Evolutionary conservation across 2,797 vertebrate species (phyloP), one percentile per base, ranked within the genome.

Genomic region (Xyrichtys novacula): DNA sequence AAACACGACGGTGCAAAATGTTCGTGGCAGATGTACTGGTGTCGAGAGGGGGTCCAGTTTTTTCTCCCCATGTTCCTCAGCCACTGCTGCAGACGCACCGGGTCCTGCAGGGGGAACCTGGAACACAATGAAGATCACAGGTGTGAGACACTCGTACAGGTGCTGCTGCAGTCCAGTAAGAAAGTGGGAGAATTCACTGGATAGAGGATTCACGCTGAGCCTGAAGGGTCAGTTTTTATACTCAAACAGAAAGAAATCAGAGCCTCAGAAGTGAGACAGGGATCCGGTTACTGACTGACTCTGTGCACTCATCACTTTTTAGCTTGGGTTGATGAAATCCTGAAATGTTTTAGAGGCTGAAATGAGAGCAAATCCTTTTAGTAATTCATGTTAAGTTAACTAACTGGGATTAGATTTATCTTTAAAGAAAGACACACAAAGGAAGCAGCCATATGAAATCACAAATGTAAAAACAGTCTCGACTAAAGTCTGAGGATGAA

Each of bases 31-130:
- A 96, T 79, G 17, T 94, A 94, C 68, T 95, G 94, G 69, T 95
- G 93, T 25, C 91, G 88, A n/a, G 93, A 93, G 0, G 95, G 94
- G 17, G 84, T 81, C 94, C 94, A 95, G 70, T 88, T 88, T 60
- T 94, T 92, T 0, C 84, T 77, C 0, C 92, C 89, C 92, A 95
- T 94, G 82, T 93, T 93, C 5, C 32, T 76, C 42, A 96, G 87
- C 95, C 95, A 96, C 82, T 86, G 91, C 68, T 86, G 88, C 43
- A 95, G 91, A 39, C 94, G 87, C 2, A 50, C 76, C 1, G 89
- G 85, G 26, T 94, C 94, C 48, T 93, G 94, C 1, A 94, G 88
- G 0, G 95, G 95, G 69, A 96, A 95, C 86, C 95, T 95, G 20
- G 17, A 12, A 65, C 0, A 57, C 5, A 47, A 25, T 0, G 0